phyloP scores from a whole-genome alignment of 2,888 invertebrate genomes.

The Drosophila gaucha region DNA sequence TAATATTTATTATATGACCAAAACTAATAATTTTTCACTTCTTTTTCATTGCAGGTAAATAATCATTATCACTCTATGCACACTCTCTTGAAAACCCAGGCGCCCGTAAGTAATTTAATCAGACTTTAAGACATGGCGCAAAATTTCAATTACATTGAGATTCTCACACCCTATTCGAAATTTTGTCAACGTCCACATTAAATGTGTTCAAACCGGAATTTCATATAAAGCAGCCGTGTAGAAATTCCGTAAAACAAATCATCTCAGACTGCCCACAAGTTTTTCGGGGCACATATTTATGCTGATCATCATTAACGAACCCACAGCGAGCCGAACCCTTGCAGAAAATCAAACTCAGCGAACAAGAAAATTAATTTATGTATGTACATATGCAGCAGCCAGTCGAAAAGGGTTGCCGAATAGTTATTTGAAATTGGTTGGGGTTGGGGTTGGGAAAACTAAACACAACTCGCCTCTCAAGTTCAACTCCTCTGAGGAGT shows the following conservation, averaged over 20 bases:
- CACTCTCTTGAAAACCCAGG: slow-evolving; percentile 49
- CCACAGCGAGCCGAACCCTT: slow-evolving; percentile 35
- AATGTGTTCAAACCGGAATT: slow-evolving; percentile 59
- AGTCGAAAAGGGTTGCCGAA: slow-evolving; percentile 41
- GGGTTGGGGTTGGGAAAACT: slow-evolving; percentile 39
- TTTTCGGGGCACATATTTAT: slow-evolving; percentile 46
- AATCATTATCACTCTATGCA: slow-evolving; percentile 11
- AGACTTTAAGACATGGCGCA: slow-evolving; percentile 28
- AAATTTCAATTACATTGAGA: slow-evolving; percentile 36
- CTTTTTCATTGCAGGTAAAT: slow-evolving; percentile 79
- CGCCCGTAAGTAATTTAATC: slow-evolving; percentile 78
- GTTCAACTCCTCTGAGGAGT: slow-evolving; percentile 34
- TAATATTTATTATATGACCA: neutral
- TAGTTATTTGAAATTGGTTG: slow-evolving; percentile 8
- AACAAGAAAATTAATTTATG: slow-evolving; percentile 80
- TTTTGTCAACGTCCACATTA: slow-evolving; percentile 19
- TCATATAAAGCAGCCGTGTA: slow-evolving; percentile 44
- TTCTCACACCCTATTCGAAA: slow-evolving; percentile 29
- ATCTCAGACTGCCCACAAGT: slow-evolving; percentile 48
- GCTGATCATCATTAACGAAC: slow-evolving; percentile 75
- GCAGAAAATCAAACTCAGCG: slow-evolving; percentile 67
- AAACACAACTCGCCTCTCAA: slow-evolving; percentile 23
- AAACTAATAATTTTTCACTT: slow-evolving; percentile 38
- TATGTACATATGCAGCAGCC: slow-evolving; percentile 60
- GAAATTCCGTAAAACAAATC: slow-evolving; percentile 46